Conservation (phyloP, 2,797 vertebrate species). For the Clarias platycephalus region DNA sequence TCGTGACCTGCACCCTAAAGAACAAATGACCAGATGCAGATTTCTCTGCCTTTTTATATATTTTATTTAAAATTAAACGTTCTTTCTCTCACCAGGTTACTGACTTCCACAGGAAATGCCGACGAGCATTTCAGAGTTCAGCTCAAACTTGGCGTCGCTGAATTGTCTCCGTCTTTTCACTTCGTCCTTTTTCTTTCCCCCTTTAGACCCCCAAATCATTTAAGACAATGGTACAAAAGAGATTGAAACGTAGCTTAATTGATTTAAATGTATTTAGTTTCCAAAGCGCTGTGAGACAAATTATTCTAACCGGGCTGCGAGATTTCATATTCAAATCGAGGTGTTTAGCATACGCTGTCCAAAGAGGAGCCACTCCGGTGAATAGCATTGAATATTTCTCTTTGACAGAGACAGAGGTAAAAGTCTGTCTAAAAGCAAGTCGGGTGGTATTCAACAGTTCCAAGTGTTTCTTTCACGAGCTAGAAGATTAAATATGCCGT, state of each 20-base stretch:
- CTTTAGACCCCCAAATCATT: slow-evolving; percentile 61
- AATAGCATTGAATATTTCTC: slow-evolving; percentile 31
- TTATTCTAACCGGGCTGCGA: slow-evolving; percentile 65
- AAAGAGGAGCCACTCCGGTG: neutral
- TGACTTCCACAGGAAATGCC: slow-evolving; percentile 37
- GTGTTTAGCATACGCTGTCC: slow-evolving; percentile 32
- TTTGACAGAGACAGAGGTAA: slow-evolving; percentile 10
- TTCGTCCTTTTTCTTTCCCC: slow-evolving; percentile 53
- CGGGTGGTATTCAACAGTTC: neutral
- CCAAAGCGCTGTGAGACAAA: slow-evolving; percentile 61
- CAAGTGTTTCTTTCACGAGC: neutral
- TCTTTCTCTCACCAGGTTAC: slow-evolving; percentile 47
- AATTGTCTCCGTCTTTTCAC: slow-evolving; percentile 57
- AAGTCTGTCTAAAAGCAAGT: neutral
- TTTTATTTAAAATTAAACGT: slow-evolving; percentile 37
- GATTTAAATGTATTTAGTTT: slow-evolving; percentile 74
- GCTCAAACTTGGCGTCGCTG: slow-evolving; percentile 41
- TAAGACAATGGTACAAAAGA: slow-evolving; percentile 57
- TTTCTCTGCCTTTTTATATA: neutral
- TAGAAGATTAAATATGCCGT: too few species aligned
- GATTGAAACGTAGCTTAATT: slow-evolving; percentile 70
- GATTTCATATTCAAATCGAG: slow-evolving; percentile 42
- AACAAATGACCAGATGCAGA: slow-evolving; percentile 28
- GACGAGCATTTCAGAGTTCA: slow-evolving; percentile 54
- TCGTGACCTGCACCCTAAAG: slow-evolving; percentile 8